Evolutionary conservation across 2,888 invertebrate genomes (phyloP), one percentile per base, ranked within the genome.

Genomic region (Mamestra brassicae): DNA sequence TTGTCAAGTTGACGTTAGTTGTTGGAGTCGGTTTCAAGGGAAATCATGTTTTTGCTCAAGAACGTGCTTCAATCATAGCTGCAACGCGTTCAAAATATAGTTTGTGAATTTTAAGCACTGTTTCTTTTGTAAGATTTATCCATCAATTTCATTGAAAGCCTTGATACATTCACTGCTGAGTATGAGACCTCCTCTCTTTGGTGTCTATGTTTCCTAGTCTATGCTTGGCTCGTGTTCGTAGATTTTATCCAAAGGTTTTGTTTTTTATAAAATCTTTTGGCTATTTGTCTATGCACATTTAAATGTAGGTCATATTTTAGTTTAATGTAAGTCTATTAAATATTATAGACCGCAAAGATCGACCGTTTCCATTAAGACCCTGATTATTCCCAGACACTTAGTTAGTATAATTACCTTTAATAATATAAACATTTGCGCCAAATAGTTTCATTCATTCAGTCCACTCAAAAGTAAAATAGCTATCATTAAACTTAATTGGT

Each of bases 21-120:
- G 36, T 82, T 80, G 58, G 61, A 69, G 71, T 71, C 26, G 61
- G 83, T 84, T 78, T 84, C 80, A 80, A 78, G 85, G 84, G 82
- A 84, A 86, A 78, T 74, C 62, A 74, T 61, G 75, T 86, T 87
- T 87, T 86, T 87, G 78, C 78, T 80, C 62, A 70, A 58, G 50
- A 76, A 76, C 82, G 78, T 83, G 80, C 26, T n/a, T 45, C 26
- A 64, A 74, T 74, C 36, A 80, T 36, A 26, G 61, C 61, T 50
- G 34, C 1, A 26, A 1, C 7, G n/a, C 2, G 17, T 62, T 62
- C 4, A 4, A 42, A 45, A 63, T 38, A 17, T 36, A 50, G 13
- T 17, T 79, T 55, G 15, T 7, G 47, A 13, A 50, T 58, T 50
- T 10, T 42, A 13, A 13, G 38, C 38, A 15, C 15, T 52, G 4